phyloP scores from a whole-genome alignment of 2,888 invertebrate species.

The Tetragonisca angustula region DNA sequence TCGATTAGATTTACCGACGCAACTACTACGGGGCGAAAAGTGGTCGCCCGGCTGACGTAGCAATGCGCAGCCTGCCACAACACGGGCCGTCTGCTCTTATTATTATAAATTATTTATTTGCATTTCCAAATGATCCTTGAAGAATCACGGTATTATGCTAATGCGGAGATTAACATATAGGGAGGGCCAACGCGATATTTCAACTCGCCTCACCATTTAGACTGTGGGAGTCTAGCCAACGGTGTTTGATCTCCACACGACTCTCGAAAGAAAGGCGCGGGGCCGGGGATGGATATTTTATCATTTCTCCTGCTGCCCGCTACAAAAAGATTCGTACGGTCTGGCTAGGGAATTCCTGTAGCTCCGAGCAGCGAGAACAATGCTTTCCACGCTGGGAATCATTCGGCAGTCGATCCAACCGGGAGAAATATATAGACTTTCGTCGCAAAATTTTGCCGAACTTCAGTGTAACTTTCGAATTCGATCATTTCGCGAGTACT shows the following conservation, averaged over 20 bases:
- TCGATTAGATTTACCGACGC: conserved; percentile 65
- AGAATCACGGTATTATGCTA: conserved; percentile 84
- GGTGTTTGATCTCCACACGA: conserved; percentile 74
- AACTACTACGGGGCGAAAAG: conserved; percentile 47
- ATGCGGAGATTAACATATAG: conserved; percentile 83
- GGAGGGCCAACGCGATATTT: conserved; percentile 82
- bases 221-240: conserved; percentile 75
- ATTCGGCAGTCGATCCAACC: conserved; percentile 48
- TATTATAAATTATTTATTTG: conserved; percentile 84
- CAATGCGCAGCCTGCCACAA: conserved; percentile 67
- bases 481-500: background rate
- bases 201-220: conserved; percentile 78
- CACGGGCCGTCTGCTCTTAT: conserved; percentile 78
- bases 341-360: conserved; percentile 60
- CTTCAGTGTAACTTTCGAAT: background rate
- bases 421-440: background rate
- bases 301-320: conserved; percentile 65
- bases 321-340: conserved; percentile 58
- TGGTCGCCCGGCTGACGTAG: conserved; percentile 67
- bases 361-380: conserved; percentile 60
- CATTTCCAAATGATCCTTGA: conserved; percentile 84
- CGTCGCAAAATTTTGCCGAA: background rate
- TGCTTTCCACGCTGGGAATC: conserved; percentile 54
- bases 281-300: conserved; percentile 69
- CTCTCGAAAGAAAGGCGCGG: conserved; percentile 72